A percentile compares a stretch with the other conserved stretches of the same genome.
These are phyloP conservation scores for Siderastrea radians DNA, from an alignment of 92 coral and sea anemone species.

Conservation along the genomic window DNA sequence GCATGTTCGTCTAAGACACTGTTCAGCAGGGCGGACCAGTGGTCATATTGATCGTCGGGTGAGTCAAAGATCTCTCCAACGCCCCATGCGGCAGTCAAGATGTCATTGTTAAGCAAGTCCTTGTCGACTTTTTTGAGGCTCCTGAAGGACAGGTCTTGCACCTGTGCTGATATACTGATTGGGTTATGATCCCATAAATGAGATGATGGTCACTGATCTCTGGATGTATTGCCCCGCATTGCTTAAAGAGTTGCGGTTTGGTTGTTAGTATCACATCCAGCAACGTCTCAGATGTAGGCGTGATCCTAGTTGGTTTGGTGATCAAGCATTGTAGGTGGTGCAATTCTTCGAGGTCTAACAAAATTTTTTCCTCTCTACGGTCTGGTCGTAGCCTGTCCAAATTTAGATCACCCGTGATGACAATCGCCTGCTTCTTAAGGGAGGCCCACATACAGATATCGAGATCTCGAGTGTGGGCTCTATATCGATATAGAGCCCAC, in stretches of 20 bases:
- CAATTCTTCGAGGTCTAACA: conserved; percentile 46
- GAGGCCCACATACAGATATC: conserved; percentile 39
- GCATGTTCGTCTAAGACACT: conserved; percentile 44
- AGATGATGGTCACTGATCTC: conserved; percentile 67
- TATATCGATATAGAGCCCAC: no score
- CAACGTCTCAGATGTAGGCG: conserved; percentile 27
- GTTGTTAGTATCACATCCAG: conserved; percentile 50
- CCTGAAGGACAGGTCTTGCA: conserved; percentile 51
- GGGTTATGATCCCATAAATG: conserved; percentile 50
- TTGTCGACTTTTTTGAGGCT: conserved; percentile 40
- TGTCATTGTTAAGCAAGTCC: conserved; percentile 60
- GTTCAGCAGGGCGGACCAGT: conserved; percentile 42
- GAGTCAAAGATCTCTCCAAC: conserved; percentile 60
- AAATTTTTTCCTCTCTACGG: conserved; percentile 50
- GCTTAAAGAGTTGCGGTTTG: conserved; percentile 27
- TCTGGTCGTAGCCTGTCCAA: conserved; percentile 43
- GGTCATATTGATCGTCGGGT: conserved; percentile 47
- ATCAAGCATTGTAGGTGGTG: neutral
- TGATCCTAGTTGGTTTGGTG: conserved; percentile 14
- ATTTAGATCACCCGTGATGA: conserved; percentile 48
- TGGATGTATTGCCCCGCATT: conserved; percentile 36
- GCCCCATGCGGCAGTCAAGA: conserved; percentile 57
- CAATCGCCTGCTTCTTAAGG: conserved; percentile 21
- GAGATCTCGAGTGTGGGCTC: no score
- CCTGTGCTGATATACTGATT: conserved; percentile 35